Evolutionary conservation across 2,797 vertebrate genomes (phyloP).

Genomic region (Apogon hyalosoma): DNA sequence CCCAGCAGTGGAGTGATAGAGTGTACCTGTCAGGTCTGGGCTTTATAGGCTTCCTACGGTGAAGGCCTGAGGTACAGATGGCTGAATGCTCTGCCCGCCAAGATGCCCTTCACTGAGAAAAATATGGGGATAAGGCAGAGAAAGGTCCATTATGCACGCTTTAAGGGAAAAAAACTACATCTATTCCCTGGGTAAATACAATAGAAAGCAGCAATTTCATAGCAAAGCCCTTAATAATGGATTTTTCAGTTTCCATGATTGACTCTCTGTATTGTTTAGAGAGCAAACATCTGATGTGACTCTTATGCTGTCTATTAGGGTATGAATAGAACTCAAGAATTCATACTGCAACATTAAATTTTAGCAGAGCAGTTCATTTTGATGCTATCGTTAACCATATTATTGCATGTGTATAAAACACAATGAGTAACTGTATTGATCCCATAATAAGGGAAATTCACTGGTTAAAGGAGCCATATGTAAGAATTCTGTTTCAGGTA

Average conservation of each 20-base stretch:
- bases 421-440: no score
- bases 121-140: neutral
- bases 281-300: no score
- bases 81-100: constrained; percentile 20
- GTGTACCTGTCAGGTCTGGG: constrained; percentile 9
- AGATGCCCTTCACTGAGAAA: constrained; percentile 30
- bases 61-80: constrained; percentile 41
- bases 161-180: constrained; percentile 4
- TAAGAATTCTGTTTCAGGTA: no score
- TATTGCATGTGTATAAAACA: no score
- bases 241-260: neutral
- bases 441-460: no score
- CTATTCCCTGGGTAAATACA: neutral
- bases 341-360: no score
- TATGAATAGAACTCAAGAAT: no score
- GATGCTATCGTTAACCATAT: no score
- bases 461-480: no score
- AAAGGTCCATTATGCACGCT: neutral
- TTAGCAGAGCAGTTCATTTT: no score
- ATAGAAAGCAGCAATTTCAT: neutral
- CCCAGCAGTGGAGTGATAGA: constrained; percentile 15
- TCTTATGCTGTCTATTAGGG: no score
- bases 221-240: neutral
- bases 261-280: no score
- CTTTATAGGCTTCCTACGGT: constrained; percentile 24